Evolutionary conservation across 23 tunicate genomes (phyloP), one percentile per base, ranked within the genome.

Genomic region (Styela clava): DNA sequence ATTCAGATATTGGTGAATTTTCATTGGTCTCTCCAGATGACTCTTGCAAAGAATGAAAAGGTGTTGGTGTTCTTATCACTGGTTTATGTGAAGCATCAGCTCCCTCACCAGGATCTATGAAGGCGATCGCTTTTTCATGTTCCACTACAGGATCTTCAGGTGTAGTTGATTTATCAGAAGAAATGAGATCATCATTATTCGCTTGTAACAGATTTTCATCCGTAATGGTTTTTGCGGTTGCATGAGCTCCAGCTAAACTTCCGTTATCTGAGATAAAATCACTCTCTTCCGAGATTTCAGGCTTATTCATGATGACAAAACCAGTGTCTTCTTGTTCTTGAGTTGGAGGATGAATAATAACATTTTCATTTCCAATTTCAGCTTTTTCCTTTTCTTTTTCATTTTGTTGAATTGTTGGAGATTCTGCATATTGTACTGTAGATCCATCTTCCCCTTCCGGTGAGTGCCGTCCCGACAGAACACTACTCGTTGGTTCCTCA

Each of bases 361-460:
- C 71, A 61, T 61, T 23, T 16, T 16, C 16, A 67, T 27, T 67
- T 1, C 31, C 31, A 27, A 18, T 24, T 16, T 31, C 63, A 9
- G 16, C 35, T 16, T 33, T 16, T 24, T 25, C 9, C 52, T 33
- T 34, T 12, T 34, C 78, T 23, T 25, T 37, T 21, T 35, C 81
- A 26, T 21, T 34, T 1, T 24, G 24, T 27, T 44, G 24, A 52
- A 76, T 31, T 23, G 28, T 1, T 22, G 31, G 68, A 16, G 65
- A 44, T 25, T 26, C 81, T 21, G 67, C 23, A 29, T 27, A 36
- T 24, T 44, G 64, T 44, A 52, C 65, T n/a, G 67, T 9, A 37
- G 27, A 24, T 44, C 31, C 31, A 79, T 76, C 83, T 61, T 83
- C 83, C 2, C 93, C 93, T 63, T 83, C 87, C 0, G 93, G 93